A percentile compares a stretch with the other conserved stretches of the same genome.
Evolutionary conservation across 2,113 vertebrate genomes (phyloP).

Genomic region (Heterochromis multidens): DNA sequence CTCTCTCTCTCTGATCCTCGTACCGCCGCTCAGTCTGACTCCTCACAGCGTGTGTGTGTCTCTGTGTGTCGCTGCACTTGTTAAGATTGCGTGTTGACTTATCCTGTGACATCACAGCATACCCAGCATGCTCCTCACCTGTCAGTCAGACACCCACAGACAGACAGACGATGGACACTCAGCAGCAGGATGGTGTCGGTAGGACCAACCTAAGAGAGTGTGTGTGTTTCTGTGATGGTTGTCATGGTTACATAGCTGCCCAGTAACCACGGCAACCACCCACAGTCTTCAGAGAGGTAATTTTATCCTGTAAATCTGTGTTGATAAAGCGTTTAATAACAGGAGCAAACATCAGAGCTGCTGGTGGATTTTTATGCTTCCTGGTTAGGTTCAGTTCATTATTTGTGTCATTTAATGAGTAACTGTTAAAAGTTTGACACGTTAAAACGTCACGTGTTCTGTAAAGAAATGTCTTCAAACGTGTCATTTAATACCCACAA

Average conservation of each 20-base stretch:
- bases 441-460: background rate
- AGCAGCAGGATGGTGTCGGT: slow-evolving; percentile 13
- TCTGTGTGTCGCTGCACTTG: background rate
- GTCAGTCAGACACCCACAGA: background rate
- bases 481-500: background rate
- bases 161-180: slow-evolving; percentile 20
- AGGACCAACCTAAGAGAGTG: background rate
- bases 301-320: background rate
- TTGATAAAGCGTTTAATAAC: background rate
- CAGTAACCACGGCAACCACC: background rate
- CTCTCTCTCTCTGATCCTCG: slow-evolving; percentile 4
- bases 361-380: background rate
- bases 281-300: background rate
- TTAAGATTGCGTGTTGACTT: background rate
- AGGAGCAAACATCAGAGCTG: background rate
- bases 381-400: too few relatives aligned
- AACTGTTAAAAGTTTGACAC: background rate
- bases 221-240: background rate
- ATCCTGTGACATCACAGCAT: slow-evolving; percentile 12
- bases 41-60: background rate
- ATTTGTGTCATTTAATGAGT: background rate
- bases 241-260: background rate
- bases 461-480: too few relatives aligned
- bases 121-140: slow-evolving; percentile 32
- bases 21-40: background rate